Conservation (phyloP, 1,140 invertebrate genomes). For the Tenebrio molitor region DNA sequence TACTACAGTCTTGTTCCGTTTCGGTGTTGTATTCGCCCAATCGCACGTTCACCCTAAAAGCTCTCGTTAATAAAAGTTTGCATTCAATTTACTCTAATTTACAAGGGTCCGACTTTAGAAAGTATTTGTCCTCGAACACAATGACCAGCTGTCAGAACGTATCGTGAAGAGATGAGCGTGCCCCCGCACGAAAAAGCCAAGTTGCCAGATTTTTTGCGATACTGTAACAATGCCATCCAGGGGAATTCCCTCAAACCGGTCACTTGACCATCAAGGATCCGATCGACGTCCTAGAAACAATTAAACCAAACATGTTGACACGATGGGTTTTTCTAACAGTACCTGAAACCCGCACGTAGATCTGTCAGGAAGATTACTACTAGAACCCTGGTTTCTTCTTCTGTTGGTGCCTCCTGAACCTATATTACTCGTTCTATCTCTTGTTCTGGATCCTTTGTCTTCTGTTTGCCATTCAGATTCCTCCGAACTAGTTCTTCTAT, state of each 20-base stretch:
- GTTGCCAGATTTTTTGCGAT: constrained; percentile 64
- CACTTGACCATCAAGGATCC: constrained; percentile 68
- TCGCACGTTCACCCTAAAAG: constrained; percentile 70
- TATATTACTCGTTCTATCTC: too few species aligned
- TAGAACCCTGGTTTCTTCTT: neutral
- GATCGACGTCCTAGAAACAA: constrained; percentile 56
- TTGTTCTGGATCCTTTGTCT: neutral
- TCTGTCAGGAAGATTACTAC: constrained; percentile 50
- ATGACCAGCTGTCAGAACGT: constrained; percentile 72
- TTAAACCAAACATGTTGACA: neutral
- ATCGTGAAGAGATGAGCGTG: constrained; percentile 67
- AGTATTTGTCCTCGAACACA: constrained; percentile 65
- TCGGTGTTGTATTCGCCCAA: constrained; percentile 74
- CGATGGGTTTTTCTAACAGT: neutral
- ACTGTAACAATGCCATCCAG: constrained; percentile 80
- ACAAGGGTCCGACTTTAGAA: constrained; percentile 59
- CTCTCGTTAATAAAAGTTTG: too few species aligned
- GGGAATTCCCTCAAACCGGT: constrained; percentile 74
- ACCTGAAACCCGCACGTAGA: constrained; percentile 57
- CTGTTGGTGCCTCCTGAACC: neutral
- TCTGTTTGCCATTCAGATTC: neutral
- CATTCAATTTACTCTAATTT: too few species aligned
- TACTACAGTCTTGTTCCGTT: constrained; percentile 72
- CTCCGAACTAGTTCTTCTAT: neutral
- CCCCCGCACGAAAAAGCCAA: constrained; percentile 69